Base-by-base conservation (phyloP, 2,888 invertebrate genomes). In the Idaea aversata region DNA sequence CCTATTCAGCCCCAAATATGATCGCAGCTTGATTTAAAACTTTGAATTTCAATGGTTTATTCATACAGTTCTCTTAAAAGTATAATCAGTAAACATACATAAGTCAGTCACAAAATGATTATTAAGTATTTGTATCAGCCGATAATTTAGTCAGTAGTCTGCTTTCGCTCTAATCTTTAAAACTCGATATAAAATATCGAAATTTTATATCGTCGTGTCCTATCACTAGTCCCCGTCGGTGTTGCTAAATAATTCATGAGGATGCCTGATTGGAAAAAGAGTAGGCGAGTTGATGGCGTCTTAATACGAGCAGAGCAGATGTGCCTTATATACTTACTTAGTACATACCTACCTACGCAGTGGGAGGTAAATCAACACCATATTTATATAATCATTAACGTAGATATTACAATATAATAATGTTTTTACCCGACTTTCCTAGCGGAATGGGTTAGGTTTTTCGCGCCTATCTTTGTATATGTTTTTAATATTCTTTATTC, bases 161-260 rank as follows among this genome's bases (percentile, higher is more conserved):
- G 25, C 25, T 1, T 25, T 25, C 3, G 25, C 25, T 25, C 25
- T 25, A 25, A 25, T 3, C 3, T 25, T 25, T 25, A 25, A 25
- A 25, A 1, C 25, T 25, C 25, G 25, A 25, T 25, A 25, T 25
- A 10, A 47, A 47, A 10, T 7, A 10, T 47, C 47, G 47, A 47
- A 6, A 47, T 47, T 47, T 47, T 47, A 10, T 2, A 47, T 62
- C 34, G 5, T 5, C 10, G 0, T 15, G 35, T 38, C 66, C 64
- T 65, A 62, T 35, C 70, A 61, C 67, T 72, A 66, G 15, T 7
- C n/a, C 59, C 67, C 65, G 69, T 65, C 62, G 72, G 68, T 70
- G 68, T 72, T 66, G 67, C 64, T 74, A 72, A 74, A 74, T 74
- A 72, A 74, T 74, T 74, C 74, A 74, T 74, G 74, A 72, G 66